Evolutionary conservation across 2,113 vertebrate species (phyloP).

Genomic region (Pogona vitticeps): DNA sequence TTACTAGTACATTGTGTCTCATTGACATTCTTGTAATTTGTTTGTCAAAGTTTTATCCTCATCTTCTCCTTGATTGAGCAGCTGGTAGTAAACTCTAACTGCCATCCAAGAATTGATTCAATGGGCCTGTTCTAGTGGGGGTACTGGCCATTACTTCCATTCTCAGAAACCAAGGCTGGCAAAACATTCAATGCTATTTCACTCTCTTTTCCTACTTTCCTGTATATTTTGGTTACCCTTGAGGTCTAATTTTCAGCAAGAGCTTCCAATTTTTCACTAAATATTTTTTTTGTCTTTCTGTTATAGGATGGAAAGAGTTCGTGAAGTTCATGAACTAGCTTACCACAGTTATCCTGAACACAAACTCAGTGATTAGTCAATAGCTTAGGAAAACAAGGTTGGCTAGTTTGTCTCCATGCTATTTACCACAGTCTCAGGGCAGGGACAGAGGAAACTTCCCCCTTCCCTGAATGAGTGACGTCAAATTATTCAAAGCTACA

Average conservation of each 20-base stretch:
- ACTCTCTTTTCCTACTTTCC: not conserved
- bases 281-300: conserved; percentile 48
- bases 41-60: too few species aligned
- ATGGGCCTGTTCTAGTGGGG: too few species aligned
- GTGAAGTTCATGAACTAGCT: conserved; percentile 81
- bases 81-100: too few species aligned
- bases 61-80: too few species aligned
- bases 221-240: conserved; percentile 1
- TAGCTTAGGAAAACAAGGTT: conserved; percentile 79
- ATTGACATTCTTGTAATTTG: too few species aligned
- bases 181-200: conserved; percentile 14
- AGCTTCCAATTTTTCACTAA: conserved; percentile 49
- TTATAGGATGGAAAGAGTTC: conserved; percentile 68
- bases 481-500: conserved; percentile 54
- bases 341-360: conserved; percentile 76
- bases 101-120: too few species aligned
- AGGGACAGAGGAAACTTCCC: conserved; percentile 67
- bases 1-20: too few species aligned
- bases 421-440: conserved; percentile 79
- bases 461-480: conserved; percentile 53
- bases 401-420: conserved; percentile 72
- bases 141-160: not conserved
- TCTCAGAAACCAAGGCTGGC: not conserved
- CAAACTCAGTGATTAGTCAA: conserved; percentile 82
- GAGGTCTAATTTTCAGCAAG: conserved; percentile 32